A percentile compares a stretch with the other conserved stretches of the same genome.
Conservation (phyloP, 2,797 vertebrate genomes). For the Coendou prehensilis region DNA sequence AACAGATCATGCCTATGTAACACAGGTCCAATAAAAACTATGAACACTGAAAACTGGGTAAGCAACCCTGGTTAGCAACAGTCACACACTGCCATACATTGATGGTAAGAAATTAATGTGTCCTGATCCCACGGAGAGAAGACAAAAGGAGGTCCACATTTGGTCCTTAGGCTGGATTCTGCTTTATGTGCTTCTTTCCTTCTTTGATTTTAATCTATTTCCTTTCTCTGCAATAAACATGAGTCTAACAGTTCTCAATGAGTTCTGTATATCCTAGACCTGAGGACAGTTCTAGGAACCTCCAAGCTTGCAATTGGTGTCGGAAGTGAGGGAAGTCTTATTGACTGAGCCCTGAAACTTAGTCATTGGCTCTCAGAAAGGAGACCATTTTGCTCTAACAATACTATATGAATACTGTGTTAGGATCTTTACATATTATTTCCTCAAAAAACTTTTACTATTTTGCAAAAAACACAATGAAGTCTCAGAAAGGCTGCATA, state of each 20-base stretch:
- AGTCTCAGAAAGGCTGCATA: not conserved
- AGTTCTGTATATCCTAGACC: not conserved
- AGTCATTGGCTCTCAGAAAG: not conserved
- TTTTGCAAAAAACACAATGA: constrained; percentile 10
- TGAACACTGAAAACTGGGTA: not conserved
- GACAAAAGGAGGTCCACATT: not conserved
- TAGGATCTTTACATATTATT: not conserved
- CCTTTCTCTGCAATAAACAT: not conserved
- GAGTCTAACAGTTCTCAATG: not conserved
- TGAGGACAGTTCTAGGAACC: not conserved
- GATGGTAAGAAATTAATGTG: not conserved
- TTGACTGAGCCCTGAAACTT: not conserved
- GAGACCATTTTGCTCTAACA: not conserved
- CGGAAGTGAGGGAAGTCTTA: not conserved
- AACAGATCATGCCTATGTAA: not conserved
- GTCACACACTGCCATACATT: not conserved
- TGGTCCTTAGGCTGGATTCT: not conserved
- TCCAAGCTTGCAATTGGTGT: not conserved
- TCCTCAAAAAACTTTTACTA: not conserved
- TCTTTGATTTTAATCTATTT: constrained; percentile 2
- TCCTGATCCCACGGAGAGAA: not conserved
- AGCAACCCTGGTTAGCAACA: not conserved
- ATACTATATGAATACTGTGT: not conserved
- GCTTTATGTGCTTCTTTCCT: not conserved
- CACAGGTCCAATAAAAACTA: not conserved